These are phyloP conservation scores for Gambusia affinis DNA, from an alignment of 2,113 vertebrate genomes.

Conservation along the genomic window DNA sequence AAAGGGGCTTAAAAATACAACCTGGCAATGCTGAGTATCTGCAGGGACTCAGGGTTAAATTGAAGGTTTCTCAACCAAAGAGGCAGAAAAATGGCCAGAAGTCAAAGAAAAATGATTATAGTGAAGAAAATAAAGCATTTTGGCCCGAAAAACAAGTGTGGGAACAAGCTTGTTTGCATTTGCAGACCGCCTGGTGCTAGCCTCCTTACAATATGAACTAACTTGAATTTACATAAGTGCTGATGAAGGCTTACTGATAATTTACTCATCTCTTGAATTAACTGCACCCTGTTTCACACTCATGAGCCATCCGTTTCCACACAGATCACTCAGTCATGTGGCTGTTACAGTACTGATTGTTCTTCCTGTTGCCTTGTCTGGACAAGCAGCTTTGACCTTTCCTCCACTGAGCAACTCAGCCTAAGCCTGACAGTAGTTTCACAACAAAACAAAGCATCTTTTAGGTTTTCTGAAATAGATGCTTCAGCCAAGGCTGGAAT, in stretches of 20 bases:
- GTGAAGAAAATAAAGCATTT: background rate
- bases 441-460: background rate
- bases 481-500: background rate
- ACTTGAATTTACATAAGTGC: slow-evolving; percentile 9
- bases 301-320: slow-evolving; percentile 32
- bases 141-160: background rate
- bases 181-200: background rate
- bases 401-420: slow-evolving; percentile 19
- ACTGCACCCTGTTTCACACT: slow-evolving; percentile 24
- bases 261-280: slow-evolving; percentile 56
- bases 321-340: slow-evolving; percentile 31
- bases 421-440: slow-evolving; percentile 4
- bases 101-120: slow-evolving; percentile 7
- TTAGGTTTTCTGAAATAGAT: background rate
- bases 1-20: slow-evolving; percentile 53
- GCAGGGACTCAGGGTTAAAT: slow-evolving; percentile 20
- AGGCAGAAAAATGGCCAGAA: slow-evolving; percentile 2
- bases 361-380: slow-evolving; percentile 11
- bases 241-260: slow-evolving; percentile 39
- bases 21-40: slow-evolving; percentile 37
- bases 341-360: slow-evolving; percentile 20
- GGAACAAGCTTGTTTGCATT: background rate
- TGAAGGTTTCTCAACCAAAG: slow-evolving; percentile 5
- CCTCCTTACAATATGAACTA: slow-evolving; percentile 3
- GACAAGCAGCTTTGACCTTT: slow-evolving; percentile 25